Evolutionary conservation across 2,888 invertebrate genomes (phyloP), one percentile per base, ranked within the genome.

Genomic region (Vesta saturnalis): DNA sequence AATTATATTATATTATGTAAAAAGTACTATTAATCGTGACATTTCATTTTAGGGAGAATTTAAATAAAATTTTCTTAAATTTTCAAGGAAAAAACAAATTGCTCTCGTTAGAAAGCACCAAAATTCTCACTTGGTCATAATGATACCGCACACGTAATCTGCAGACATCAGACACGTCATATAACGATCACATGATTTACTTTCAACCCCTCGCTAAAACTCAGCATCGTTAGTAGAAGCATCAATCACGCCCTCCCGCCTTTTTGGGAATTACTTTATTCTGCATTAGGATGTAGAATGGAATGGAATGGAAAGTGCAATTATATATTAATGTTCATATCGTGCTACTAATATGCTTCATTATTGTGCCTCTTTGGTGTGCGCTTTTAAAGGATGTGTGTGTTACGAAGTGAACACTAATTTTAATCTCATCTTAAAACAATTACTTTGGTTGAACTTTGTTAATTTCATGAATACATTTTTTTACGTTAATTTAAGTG

Each of bases 181-280:
- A 60, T 64, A 69, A 59, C 68, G 67, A 72, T 72, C 70, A 71
- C 64, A 71, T 66, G 61, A 61, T 60, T 63, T 64, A 39, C 60
- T 43, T 52, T 52, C 58, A 60, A 62, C 60, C 67, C 64, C 67
- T 57, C 63, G 64, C 60, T 69, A 57, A 71, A 73, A 65, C 68
- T 60, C 70, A 70, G 70, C 64, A 70, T 73, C 71, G 72, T 73
- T 73, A 73, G 68, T 62, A 68, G 64, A 66, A 63, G 71, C 71
- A 73, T 73, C 73, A 73, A 73, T 73, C 73, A 73, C 73, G 68
- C 64, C 68, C 65, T 65, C 68, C 66, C 70, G 70, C 71, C 71
- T 72, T 68, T 67, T 64, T 60, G 66, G 52, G 47, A 46, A 46
- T 10, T 60, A 19, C 58, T 58, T 58, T 58, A 35, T 43, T 58